Conservation (phyloP, 2,113 vertebrate genomes). For the Lota lota region DNA sequence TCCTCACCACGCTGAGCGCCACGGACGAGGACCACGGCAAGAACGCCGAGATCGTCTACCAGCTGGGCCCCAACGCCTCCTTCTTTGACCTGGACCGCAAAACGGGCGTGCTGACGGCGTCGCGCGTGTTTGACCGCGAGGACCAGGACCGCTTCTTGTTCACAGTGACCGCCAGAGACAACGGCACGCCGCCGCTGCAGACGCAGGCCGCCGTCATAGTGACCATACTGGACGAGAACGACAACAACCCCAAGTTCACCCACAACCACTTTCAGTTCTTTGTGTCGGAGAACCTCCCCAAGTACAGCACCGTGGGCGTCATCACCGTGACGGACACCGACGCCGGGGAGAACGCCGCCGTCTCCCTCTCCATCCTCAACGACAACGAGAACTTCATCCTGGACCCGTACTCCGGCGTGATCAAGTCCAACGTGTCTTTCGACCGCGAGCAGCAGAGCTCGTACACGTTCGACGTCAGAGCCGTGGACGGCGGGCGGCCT, state of each 20-base stretch:
- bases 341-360: conserved; percentile 92
- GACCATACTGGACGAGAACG: conserved; percentile 95
- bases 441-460: conserved; percentile 97
- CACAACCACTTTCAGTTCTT: conserved; percentile 99
- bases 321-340: conserved; percentile 97
- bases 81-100: conserved; percentile 98
- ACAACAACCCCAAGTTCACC: conserved; percentile 98
- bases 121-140: conserved; percentile 95
- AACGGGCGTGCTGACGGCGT: conserved; percentile 95
- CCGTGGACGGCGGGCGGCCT: conserved; percentile 90
- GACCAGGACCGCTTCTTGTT: conserved; percentile 97
- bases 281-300: conserved; percentile 97
- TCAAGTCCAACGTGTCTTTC: conserved; percentile 97
- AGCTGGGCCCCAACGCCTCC: conserved; percentile 96
- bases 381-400: conserved; percentile 98
- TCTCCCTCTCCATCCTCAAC: conserved; percentile 92
- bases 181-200: conserved; percentile 93
- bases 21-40: conserved; percentile 98
- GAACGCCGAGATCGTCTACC: conserved; percentile 98
- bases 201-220: conserved; percentile 97
- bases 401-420: conserved; percentile 93
- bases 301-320: conserved; percentile 96
- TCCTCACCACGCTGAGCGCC: conserved; percentile 94
- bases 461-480: conserved; percentile 96
- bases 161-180: conserved; percentile 95